These are phyloP conservation scores for Hystrix brachyura DNA, from an alignment of 2,113 vertebrate species.

Conservation along the genomic window DNA sequence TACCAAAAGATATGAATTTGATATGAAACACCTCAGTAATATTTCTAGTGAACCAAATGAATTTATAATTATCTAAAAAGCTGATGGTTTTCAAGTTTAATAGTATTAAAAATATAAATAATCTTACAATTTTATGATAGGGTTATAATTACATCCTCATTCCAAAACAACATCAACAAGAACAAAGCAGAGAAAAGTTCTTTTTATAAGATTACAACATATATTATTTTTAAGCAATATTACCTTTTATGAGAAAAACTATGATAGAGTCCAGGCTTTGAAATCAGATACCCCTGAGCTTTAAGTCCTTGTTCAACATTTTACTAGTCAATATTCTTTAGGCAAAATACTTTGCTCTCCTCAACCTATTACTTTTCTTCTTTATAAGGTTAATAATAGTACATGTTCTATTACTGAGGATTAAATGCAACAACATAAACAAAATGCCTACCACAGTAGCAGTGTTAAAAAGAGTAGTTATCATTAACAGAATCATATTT, in stretches of 20 bases:
- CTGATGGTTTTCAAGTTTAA: slow-evolving; percentile 45
- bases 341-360: background rate
- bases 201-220: background rate
- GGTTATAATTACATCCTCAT: background rate
- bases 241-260: slow-evolving; percentile 15
- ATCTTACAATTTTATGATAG: background rate
- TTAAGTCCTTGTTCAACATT: background rate
- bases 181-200: background rate
- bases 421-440: background rate
- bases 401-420: background rate
- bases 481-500: background rate
- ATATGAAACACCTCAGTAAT: background rate
- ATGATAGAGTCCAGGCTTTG: background rate
- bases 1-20: slow-evolving; percentile 17
- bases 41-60: slow-evolving; percentile 3
- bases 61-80: slow-evolving; percentile 40
- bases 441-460: background rate
- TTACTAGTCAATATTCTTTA: background rate
- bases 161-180: background rate
- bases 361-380: background rate
- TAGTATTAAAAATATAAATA: slow-evolving; percentile 23
- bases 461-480: background rate
- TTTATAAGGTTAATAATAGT: background rate
- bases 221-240: background rate
- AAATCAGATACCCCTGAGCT: background rate